Evolutionary conservation across 2,113 vertebrate genomes (phyloP), one percentile per base, ranked within the genome.

Genomic region (Laterallus jamaicensis): DNA sequence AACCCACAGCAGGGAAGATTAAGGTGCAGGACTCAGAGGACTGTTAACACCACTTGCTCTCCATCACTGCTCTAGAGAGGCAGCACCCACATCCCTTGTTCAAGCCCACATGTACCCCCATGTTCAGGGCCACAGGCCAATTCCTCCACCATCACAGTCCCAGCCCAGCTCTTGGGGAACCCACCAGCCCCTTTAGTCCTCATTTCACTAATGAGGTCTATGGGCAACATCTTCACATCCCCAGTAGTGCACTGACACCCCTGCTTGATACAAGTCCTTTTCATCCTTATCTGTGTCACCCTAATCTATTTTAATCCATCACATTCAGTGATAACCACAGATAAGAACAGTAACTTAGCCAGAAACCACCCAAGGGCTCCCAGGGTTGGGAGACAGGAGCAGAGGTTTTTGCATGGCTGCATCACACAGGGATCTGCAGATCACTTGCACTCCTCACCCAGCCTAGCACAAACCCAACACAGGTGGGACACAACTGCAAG

Each of bases 401-500:
- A 12, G 32, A 74, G 50, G 54, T 42, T 83, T 42, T 64, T 15
- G 28, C 32, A n/a, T 1, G 5, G 42, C 64, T 59, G 37, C 28
- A 42, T 44, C 16, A 42, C 2, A 1, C 10, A 26, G 18, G 39
- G 29, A 55, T 24, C 37, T 82, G 70, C 8, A 4, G n/a, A 15
- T 66, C 35, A 20, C 32, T 11, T 31, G 22, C 0, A 0, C 32
- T 31, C 37, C 68, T 47, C 35, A 56, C 24, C 42, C 32, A 70
- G 63, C n/a, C 7, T 4, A 10, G 32, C 35, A 37, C 3, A 10
- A 66, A 19, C 29, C 11, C 49, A 9, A 2, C 0, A 4, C 6
- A 15, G 39, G 17, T 4, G 28, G 56, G 25, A 8, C 42, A 56
- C 0, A 2, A 32, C 12, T 0, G 1, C 3, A 5, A 59, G 25